Conservation (phyloP, 2,888 invertebrate species). For the Taenaris catops region DNA sequence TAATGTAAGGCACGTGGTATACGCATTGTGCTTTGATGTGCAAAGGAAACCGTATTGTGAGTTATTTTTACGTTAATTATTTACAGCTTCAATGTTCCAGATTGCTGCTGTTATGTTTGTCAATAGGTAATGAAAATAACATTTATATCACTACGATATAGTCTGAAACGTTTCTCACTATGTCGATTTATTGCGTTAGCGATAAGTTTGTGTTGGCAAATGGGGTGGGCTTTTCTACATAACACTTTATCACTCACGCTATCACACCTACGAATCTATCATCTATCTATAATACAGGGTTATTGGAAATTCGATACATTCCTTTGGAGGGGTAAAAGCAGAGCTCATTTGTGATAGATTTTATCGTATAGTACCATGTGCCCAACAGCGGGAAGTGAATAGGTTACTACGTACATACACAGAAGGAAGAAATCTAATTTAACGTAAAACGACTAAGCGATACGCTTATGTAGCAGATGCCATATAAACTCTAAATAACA, state of each 20-base stretch:
- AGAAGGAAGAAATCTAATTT: no score
- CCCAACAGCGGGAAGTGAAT: no score
- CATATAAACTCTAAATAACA: no score
- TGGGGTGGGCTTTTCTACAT: not conserved
- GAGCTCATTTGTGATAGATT: not conserved
- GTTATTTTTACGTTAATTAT: slow-evolving; percentile 7
- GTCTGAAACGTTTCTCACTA: slow-evolving; percentile 1
- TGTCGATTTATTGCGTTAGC: slow-evolving; percentile 1
- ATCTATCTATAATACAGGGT: no score
- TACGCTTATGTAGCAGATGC: no score
- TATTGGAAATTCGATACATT: no score
- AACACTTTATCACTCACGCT: slow-evolving; percentile 3
- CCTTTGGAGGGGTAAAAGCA: no score
- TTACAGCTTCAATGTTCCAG: not conserved
- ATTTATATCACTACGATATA: not conserved
- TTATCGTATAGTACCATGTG: no score
- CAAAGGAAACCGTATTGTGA: not conserved
- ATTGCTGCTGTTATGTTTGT: slow-evolving; percentile 3
- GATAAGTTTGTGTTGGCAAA: slow-evolving; percentile 8
- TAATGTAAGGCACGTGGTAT: no score
- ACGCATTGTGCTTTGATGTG: slow-evolving; percentile 4
- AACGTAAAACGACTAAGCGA: no score
- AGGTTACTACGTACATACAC: no score
- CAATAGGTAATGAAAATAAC: slow-evolving; percentile 3
- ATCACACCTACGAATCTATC: not conserved